These are phyloP conservation scores for Adela reaumurella DNA, from an alignment of 2,888 invertebrate species.

Conservation along the genomic window DNA sequence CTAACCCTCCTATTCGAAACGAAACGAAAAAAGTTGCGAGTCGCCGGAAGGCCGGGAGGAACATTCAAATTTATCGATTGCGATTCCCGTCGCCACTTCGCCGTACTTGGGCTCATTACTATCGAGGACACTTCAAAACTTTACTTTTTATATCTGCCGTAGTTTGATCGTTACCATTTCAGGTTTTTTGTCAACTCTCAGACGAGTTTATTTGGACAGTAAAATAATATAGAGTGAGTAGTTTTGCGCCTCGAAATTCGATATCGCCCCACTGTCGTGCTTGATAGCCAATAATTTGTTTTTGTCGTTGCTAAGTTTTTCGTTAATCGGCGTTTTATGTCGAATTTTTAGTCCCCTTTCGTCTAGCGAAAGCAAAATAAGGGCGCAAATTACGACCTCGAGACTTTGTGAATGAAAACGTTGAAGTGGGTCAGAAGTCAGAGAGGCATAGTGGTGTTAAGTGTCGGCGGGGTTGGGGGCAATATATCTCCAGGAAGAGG, in stretches of 20 bases:
- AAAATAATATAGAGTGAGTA: too few relatives aligned
- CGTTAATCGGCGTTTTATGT: too few relatives aligned
- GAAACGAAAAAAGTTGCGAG: slow-evolving; percentile 50
- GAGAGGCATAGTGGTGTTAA: slow-evolving; percentile 22
- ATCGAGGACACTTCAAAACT: background rate
- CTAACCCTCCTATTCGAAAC: background rate
- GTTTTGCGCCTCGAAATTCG: too few relatives aligned
- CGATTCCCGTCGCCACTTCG: background rate
- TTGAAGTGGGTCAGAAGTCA: slow-evolving; percentile 6
- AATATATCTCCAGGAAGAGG: slow-evolving; percentile 38
- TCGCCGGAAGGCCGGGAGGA: slow-evolving; percentile 47
- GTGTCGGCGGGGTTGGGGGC: slow-evolving; percentile 23
- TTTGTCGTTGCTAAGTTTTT: too few relatives aligned
- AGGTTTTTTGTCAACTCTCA: too few relatives aligned
- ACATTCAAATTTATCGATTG: slow-evolving; percentile 58
- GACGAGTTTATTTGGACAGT: too few relatives aligned
- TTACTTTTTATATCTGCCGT: background rate
- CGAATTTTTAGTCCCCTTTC: too few relatives aligned
- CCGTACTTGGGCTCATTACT: background rate
- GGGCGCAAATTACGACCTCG: background rate
- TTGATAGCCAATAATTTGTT: too few relatives aligned
- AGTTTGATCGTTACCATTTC: background rate
- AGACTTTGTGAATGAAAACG: background rate
- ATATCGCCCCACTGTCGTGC: too few relatives aligned
- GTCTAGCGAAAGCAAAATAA: too few relatives aligned